phyloP scores from a whole-genome alignment of 1,140 invertebrate species.

The Meloidogyne exigua region DNA sequence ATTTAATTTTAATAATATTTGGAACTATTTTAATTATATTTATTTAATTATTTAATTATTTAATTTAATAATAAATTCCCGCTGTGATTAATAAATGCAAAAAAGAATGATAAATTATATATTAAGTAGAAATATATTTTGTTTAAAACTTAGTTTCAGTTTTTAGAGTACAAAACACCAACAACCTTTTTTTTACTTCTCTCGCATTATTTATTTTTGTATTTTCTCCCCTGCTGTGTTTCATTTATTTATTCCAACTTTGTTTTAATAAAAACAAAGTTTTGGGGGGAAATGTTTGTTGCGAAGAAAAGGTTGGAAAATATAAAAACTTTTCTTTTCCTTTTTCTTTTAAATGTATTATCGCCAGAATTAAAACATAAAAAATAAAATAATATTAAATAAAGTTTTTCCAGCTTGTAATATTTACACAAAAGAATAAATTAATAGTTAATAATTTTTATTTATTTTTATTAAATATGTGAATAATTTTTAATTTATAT shows the following conservation, averaged over 20 bases:
- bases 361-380: neutral
- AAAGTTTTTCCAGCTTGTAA: too few species aligned
- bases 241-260: constrained; percentile 2
- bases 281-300: neutral
- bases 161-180: neutral
- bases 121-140: neutral
- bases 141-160: neutral
- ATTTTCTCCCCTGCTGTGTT: neutral
- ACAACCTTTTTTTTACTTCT: neutral
- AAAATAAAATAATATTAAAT: neutral
- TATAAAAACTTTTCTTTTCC: neutral
- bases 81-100: neutral
- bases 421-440: too few species aligned
- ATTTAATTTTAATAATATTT: constrained; percentile 7
- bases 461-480: too few species aligned
- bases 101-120: neutral
- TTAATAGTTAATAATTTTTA: too few species aligned
- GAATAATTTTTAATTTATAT: too few species aligned
- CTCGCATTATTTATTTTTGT: neutral
- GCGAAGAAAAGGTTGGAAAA: neutral
- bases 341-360: neutral
- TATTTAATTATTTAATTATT: constrained; percentile 8
- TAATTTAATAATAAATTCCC: neutral
- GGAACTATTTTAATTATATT: neutral
- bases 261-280: neutral